Percentiles rank a stretch among this genome's conserved stretches.
phyloP scores from a whole-genome alignment of 2,797 vertebrate species.

The Miichthys miiuy region DNA sequence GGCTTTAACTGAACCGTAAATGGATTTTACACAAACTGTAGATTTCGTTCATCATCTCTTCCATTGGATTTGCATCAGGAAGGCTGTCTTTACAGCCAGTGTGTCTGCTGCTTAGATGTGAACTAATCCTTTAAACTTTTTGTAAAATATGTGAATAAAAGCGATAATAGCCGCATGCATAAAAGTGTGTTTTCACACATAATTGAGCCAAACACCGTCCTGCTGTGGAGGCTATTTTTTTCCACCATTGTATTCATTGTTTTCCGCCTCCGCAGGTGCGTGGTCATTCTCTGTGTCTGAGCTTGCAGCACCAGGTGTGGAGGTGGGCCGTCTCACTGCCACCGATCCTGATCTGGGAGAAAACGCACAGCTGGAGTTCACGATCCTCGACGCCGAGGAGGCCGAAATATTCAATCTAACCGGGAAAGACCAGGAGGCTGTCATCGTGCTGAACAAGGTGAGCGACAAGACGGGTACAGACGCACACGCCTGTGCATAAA shows the following conservation, averaged over 20 bases:
- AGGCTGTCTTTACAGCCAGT: background rate
- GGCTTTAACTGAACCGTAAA: background rate
- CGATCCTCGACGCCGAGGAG: slow-evolving; percentile 87
- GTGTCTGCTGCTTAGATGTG: background rate
- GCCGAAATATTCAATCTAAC: slow-evolving; percentile 89
- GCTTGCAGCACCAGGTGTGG: slow-evolving; percentile 88
- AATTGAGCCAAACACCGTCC: slow-evolving; percentile 7
- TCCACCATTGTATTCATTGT: slow-evolving; percentile 27
- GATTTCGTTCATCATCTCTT: background rate
- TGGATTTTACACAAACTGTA: no score
- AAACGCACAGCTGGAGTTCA: slow-evolving; percentile 90
- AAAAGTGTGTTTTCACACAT: slow-evolving; percentile 11
- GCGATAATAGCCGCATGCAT: slow-evolving; percentile 17
- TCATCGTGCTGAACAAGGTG: slow-evolving; percentile 88
- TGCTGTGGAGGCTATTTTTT: background rate
- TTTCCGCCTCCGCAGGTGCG: slow-evolving; percentile 78
- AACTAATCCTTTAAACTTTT: slow-evolving; percentile 13
- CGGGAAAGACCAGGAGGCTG: slow-evolving; percentile 85
- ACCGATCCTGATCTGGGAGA: slow-evolving; percentile 90
- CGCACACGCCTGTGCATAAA: background rate
- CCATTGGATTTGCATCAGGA: background rate
- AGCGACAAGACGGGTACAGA: slow-evolving; percentile 26
- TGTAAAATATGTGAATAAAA: slow-evolving; percentile 14
- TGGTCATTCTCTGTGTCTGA: slow-evolving; percentile 94
- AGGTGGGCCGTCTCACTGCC: slow-evolving; percentile 90